phyloP scores from a whole-genome alignment of 92 coral and sea anemone genomes.

The Metridium senile region DNA sequence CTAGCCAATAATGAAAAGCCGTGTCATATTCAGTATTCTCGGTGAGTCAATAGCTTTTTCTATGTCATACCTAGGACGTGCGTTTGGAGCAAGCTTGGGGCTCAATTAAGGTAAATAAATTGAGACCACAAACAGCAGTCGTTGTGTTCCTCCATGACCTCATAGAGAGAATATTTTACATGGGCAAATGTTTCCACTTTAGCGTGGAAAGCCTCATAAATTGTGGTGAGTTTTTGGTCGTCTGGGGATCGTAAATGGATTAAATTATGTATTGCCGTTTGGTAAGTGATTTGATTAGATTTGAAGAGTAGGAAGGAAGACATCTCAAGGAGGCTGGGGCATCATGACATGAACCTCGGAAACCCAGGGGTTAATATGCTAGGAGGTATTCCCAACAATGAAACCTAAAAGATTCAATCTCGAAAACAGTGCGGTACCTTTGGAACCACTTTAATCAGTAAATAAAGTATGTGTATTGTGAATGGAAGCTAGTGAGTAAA shows the following conservation, averaged over 20 bases:
- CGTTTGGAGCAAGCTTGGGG: not conserved
- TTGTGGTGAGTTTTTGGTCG: not conserved
- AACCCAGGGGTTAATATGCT: not conserved
- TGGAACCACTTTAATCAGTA: no score
- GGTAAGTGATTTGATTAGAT: conserved; percentile 3
- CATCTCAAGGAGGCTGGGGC: not conserved
- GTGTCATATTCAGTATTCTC: not conserved
- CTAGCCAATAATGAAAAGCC: not conserved
- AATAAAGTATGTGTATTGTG: no score
- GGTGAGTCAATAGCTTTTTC: not conserved
- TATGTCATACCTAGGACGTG: not conserved
- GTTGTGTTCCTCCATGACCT: not conserved
- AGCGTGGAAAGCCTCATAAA: not conserved
- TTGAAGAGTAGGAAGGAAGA: not conserved
- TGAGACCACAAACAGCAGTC: not conserved
- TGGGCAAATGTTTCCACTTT: not conserved
- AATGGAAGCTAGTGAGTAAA: no score
- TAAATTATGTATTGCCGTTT: not conserved
- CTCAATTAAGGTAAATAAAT: not conserved
- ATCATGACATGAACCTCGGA: not conserved
- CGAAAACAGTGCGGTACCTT: no score
- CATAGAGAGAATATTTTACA: not conserved
- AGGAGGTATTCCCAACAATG: not conserved
- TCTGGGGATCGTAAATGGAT: not conserved
- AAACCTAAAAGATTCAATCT: no score